Evolutionary conservation across 2,797 vertebrate genomes (phyloP), one percentile per base, ranked within the genome.

Genomic region (Sebastes diploproa): DNA sequence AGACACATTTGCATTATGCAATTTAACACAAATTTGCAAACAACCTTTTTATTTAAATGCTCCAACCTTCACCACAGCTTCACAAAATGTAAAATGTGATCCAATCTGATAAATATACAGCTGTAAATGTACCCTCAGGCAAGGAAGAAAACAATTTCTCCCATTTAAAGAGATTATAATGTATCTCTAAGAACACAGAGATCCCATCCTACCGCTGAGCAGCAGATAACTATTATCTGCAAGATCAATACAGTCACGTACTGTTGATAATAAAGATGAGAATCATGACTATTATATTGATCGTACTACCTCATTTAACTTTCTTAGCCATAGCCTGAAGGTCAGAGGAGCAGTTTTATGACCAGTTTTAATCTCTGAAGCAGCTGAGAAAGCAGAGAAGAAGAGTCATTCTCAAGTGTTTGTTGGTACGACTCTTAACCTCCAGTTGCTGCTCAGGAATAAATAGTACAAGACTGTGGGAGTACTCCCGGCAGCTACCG

Each of bases 391-490:
- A 76, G 58, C 69, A 14, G 66, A 82, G 56, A 70, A 73, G 52
- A 27, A 59, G 22, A 76, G 38, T 73, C 25, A 7, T 5, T 50
- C 50, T 76, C 34, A 13, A 79, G 82, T 73, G 72, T 77, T 83
- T 65, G 79, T 88, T 73, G 68, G 36, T 75, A 38, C 46, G 42
- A 83, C 79, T 62, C 72, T 83, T 83, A 23, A 85, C 78, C 80
- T 90, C 63, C 75, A 81, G 80, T 77, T 84, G 84, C 67, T 80
- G 56, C 81, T 84, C 63, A 60, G 72, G 52, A 78, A 81, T 78
- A 74, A 86, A 84, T 62, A 82, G 63, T 22, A 58, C 63, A 85
- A 62, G 66, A 76, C 83, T 61, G 88, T 80, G 84, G 75, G 86
- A 80, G 81, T 34, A 7, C 32, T 72, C 70, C 34, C 64, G 2